Evolutionary conservation across 1,140 invertebrate species (phyloP).

Genomic region (Ceratosolen solmsi): DNA sequence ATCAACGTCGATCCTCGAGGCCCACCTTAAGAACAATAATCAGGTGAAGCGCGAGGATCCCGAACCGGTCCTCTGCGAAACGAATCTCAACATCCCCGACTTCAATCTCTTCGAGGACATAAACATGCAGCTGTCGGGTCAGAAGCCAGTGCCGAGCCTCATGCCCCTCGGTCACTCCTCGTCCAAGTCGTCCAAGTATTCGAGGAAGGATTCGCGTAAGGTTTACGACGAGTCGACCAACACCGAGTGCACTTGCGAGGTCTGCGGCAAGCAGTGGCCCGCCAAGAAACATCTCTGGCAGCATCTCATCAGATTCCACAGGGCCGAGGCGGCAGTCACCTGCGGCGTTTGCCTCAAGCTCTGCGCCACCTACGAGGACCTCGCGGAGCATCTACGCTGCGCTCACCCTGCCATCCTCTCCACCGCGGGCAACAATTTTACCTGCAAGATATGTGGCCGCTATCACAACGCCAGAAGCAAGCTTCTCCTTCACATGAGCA

Average conservation of each 20-base stretch:
- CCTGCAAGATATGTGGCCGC: conserved; percentile 76
- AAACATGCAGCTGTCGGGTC: conserved; percentile 68
- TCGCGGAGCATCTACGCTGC: conserved; percentile 74
- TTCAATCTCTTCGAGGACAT: conserved; percentile 72
- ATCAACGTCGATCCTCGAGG: conserved; percentile 64
- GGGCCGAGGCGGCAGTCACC: conserved; percentile 75
- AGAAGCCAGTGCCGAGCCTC: conserved; percentile 68
- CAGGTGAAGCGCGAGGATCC: conserved; percentile 67
- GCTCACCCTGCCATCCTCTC: conserved; percentile 73
- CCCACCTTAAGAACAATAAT: conserved; percentile 70
- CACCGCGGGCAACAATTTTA: conserved; percentile 77
- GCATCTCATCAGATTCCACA: conserved; percentile 77
- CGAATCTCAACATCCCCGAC: conserved; percentile 70
- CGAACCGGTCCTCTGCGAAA: conserved; percentile 59
- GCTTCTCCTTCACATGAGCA: conserved; percentile 75
- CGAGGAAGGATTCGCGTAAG: conserved; percentile 70
- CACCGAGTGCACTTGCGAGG: conserved; percentile 74
- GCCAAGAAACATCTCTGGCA: conserved; percentile 79
- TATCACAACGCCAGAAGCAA: conserved; percentile 78
- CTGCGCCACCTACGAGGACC: conserved; percentile 72
- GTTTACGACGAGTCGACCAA: conserved; percentile 72
- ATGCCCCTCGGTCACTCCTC: conserved; percentile 59
- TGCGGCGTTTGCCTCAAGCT: conserved; percentile 78
- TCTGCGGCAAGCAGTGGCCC: conserved; percentile 78
- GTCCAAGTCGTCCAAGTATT: conserved; percentile 59